Percentiles rank a stretch among this genome's conserved stretches.
Conservation (phyloP, 2,888 invertebrate species). For the Mythimna loreyi region DNA sequence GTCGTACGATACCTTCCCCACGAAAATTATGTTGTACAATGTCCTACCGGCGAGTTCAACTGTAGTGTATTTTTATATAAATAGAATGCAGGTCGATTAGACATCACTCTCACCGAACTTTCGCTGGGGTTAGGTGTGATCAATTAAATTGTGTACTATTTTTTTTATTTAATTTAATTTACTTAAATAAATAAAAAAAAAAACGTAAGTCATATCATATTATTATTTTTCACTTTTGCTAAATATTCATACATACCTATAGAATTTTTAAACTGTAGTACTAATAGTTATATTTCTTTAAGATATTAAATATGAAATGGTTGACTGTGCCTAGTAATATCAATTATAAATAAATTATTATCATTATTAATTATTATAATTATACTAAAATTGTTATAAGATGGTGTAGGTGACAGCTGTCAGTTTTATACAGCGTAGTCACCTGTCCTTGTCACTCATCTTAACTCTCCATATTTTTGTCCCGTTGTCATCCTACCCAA, state of each 20-base stretch:
- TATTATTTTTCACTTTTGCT: not conserved
- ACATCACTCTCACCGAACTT: constrained; percentile 2
- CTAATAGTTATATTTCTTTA: not conserved
- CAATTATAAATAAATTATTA: not conserved
- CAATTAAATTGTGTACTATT: not conserved
- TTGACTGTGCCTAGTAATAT: not conserved
- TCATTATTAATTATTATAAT: not conserved
- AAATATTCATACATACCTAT: not conserved
- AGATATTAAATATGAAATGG: not conserved
- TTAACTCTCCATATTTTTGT: too few species aligned
- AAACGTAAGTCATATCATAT: not conserved
- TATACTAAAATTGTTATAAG: too few species aligned
- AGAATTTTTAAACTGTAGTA: not conserved
- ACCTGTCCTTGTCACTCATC: too few species aligned
- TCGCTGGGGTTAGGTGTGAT: not conserved
- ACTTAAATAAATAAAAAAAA: not conserved
- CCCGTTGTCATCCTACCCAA: too few species aligned
- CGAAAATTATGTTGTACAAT: not conserved
- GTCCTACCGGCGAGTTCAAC: not conserved
- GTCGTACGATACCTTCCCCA: not conserved
- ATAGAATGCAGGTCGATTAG: not conserved
- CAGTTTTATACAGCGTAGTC: too few species aligned
- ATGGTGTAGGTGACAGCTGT: too few species aligned
- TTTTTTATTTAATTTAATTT: constrained; percentile 2
- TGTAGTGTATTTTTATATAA: not conserved